phyloP scores from a whole-genome alignment of 2,888 invertebrate genomes.

The Drosophila meridiana region DNA sequence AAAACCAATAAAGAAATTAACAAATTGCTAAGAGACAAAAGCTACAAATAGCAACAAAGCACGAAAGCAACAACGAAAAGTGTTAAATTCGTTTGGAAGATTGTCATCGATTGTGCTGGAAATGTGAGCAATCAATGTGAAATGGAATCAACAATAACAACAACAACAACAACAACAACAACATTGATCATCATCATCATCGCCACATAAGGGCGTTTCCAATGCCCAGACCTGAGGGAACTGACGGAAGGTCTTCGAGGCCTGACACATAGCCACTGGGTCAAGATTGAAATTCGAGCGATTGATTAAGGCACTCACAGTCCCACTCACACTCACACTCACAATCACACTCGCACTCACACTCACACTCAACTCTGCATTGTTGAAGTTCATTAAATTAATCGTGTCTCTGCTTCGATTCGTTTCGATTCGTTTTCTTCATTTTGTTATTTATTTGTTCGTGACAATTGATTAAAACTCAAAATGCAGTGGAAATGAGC shows the following conservation, averaged over 20 bases:
- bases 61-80: constrained; percentile 50
- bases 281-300: constrained; percentile 75
- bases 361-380: constrained; percentile 12
- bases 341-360: constrained; percentile 16
- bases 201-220: constrained; percentile 50
- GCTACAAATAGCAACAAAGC: constrained; percentile 42
- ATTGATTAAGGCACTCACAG: constrained; percentile 66
- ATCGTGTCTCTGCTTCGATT: constrained; percentile 53
- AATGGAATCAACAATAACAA: constrained; percentile 27
- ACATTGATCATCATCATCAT: background rate
- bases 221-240: constrained; percentile 27
- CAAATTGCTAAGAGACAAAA: constrained; percentile 63
- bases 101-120: constrained; percentile 64
- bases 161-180: constrained; percentile 1
- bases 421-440: constrained; percentile 47
- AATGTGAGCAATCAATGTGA: constrained; percentile 54
- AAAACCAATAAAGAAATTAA: constrained; percentile 81
- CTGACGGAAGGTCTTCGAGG: constrained; percentile 14
- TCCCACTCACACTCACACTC: constrained; percentile 21
- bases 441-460: constrained; percentile 29
- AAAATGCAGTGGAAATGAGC: constrained; percentile 17
- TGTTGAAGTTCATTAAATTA: constrained; percentile 60
- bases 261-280: constrained; percentile 56
- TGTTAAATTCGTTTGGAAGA: constrained; percentile 75
- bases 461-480: constrained; percentile 58